phyloP scores from a whole-genome alignment of 2,888 invertebrate genomes.

The Melinaea marsaeus region DNA sequence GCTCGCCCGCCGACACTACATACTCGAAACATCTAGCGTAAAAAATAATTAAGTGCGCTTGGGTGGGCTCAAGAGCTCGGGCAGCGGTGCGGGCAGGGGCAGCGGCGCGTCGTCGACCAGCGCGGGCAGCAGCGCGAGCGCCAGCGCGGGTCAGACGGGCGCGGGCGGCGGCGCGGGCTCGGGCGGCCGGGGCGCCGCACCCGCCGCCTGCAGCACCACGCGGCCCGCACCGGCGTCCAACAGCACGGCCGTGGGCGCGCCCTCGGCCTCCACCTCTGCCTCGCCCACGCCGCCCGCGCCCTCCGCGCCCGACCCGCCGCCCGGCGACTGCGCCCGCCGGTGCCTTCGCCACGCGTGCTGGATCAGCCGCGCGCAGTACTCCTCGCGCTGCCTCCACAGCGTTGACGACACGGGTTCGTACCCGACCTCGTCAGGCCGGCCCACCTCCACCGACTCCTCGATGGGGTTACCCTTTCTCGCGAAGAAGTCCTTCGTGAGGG shows the following conservation, averaged over 20 bases:
- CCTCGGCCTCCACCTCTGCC: conserved; percentile 79
- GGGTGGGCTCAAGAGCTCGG: conserved; percentile 74
- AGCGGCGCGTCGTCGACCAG: conserved; percentile 72
- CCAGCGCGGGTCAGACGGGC: conserved; percentile 78
- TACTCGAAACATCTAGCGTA: conserved; percentile 63
- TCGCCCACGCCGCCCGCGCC: conserved; percentile 63
- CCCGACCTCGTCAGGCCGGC: conserved; percentile 90
- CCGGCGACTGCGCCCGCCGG: conserved; percentile 80
- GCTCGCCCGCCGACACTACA: conserved; percentile 55
- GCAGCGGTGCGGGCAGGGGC: conserved; percentile 74
- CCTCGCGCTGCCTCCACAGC: conserved; percentile 96
- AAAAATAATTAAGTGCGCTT: conserved; percentile 70
- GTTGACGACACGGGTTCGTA: conserved; percentile 97
- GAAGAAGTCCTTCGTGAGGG: conserved; percentile 98
- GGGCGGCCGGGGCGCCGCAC: conserved; percentile 92
- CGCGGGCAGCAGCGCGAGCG: conserved; percentile 76
- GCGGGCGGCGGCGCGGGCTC: conserved; percentile 87
- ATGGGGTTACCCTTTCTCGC: conserved; percentile 96
- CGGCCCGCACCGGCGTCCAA: conserved; percentile 89
- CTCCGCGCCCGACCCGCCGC: conserved; percentile 56
- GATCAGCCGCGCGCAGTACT: conserved; percentile 96
- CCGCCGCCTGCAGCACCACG: conserved; percentile 93
- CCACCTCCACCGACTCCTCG: conserved; percentile 94
- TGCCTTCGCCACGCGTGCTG: conserved; percentile 97
- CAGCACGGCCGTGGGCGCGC: conserved; percentile 89